Conservation (phyloP, 2,797 vertebrate species). For the Sebastes kiyomatsui region DNA sequence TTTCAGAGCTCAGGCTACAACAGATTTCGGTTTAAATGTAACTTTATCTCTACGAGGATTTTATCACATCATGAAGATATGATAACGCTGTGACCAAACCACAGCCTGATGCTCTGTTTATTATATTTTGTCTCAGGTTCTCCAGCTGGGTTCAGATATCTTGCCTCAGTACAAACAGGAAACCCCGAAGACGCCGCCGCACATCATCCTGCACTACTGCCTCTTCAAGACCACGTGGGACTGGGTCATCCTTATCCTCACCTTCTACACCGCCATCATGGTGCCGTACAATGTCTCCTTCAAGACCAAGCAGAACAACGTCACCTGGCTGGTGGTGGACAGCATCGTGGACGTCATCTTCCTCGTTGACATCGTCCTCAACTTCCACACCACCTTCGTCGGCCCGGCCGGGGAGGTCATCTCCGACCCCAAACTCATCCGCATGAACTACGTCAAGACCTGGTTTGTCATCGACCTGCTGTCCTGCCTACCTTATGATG, state of each 20-base stretch:
- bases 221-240: constrained; percentile 98
- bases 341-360: constrained; percentile 97
- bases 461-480: constrained; percentile 98
- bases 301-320: constrained; percentile 96
- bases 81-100: background rate
- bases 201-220: constrained; percentile 97
- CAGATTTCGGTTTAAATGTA: background rate
- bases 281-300: constrained; percentile 98
- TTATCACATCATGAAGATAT: background rate
- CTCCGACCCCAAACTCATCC: constrained; percentile 94
- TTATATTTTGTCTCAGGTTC: constrained; percentile 76
- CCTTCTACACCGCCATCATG: constrained; percentile 96
- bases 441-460: constrained; percentile 97
- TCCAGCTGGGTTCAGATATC: constrained; percentile 95
- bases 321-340: constrained; percentile 95
- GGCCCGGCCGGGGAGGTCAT: constrained; percentile 95
- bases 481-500: constrained; percentile 94
- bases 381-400: constrained; percentile 97
- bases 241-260: constrained; percentile 97
- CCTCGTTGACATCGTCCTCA: constrained; percentile 95
- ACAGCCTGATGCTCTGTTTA: background rate
- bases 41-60: background rate
- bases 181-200: constrained; percentile 94
- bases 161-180: constrained; percentile 97
- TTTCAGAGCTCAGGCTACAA: background rate